A percentile compares a stretch with the other conserved stretches of the same genome.
phyloP scores from a whole-genome alignment of 2,888 invertebrate species.

The Nomada goodeniana region DNA sequence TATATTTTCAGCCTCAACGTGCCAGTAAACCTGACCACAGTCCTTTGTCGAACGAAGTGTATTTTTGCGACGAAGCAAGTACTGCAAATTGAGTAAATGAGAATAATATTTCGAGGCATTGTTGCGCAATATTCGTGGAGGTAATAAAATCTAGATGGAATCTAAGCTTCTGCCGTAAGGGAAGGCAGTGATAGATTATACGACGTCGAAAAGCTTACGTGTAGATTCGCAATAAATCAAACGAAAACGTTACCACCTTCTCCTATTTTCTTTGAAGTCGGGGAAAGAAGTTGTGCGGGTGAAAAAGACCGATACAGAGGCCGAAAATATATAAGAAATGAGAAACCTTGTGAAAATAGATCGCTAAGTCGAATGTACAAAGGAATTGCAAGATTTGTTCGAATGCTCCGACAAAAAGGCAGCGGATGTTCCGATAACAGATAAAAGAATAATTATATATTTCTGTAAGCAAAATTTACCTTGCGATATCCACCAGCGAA shows the following conservation, averaged over 20 bases:
- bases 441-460: not conserved
- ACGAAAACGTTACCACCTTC: not conserved
- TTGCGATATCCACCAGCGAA: not conserved
- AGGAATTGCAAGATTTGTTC: too few species aligned
- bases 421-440: too few species aligned
- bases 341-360: not conserved
- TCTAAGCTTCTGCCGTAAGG: not conserved
- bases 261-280: not conserved
- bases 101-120: slow-evolving; percentile 2
- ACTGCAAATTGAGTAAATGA: not conserved
- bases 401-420: too few species aligned
- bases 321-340: not conserved
- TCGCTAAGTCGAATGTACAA: too few species aligned
- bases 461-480: not conserved
- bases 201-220: slow-evolving; percentile 8
- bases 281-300: not conserved
- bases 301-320: not conserved
- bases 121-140: not conserved
- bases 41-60: not conserved
- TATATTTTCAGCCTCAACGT: too few species aligned
- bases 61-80: not conserved
- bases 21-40: too few species aligned
- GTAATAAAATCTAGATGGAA: slow-evolving; percentile 18
- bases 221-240: slow-evolving; percentile 32
- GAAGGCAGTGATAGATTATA: slow-evolving; percentile 22